Conservation (phyloP, 1,140 invertebrate genomes). For the Apocrypta bakeri region DNA sequence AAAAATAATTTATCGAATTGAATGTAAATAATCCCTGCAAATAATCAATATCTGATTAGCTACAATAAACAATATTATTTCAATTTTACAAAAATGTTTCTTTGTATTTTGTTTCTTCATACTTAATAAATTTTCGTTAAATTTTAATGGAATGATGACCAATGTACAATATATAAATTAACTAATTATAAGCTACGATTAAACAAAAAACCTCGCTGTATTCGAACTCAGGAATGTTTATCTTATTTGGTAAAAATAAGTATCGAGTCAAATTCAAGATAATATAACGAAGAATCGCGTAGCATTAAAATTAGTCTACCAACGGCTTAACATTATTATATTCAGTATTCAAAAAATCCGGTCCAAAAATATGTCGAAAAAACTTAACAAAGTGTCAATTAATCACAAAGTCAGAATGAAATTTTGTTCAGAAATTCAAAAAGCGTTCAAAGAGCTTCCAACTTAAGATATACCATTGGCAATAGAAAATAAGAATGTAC, state of each 20-base stretch:
- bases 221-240: no score
- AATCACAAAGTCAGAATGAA: not conserved
- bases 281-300: no score
- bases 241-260: no score
- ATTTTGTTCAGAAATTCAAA: not conserved
- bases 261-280: no score
- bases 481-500: slow-evolving; percentile 34
- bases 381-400: not conserved
- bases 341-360: not conserved
- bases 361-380: not conserved
- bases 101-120: not conserved
- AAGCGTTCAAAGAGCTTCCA: not conserved
- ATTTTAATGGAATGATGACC: not conserved
- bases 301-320: no score
- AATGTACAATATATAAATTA: no score
- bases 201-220: no score
- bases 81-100: no score
- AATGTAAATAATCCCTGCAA: not conserved
- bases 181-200: no score
- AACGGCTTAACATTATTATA: no score
- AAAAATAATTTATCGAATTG: not conserved
- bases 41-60: not conserved
- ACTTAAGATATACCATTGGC: not conserved
- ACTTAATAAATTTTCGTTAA: not conserved
- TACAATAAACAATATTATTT: no score